These are phyloP conservation scores for Schrankia costaestrigalis DNA, from an alignment of 2,888 invertebrate genomes.

Conservation along the genomic window DNA sequence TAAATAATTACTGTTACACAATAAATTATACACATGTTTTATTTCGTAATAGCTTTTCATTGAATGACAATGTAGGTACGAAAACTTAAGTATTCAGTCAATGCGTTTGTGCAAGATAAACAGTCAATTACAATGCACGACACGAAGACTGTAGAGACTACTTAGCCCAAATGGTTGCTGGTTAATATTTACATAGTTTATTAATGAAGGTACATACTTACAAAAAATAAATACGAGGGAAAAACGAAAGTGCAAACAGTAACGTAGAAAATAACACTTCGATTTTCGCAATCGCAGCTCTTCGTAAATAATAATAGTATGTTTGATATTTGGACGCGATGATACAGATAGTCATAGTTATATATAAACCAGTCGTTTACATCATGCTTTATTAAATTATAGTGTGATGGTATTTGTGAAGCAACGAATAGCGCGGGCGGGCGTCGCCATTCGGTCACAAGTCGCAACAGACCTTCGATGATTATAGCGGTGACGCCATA, in stretches of 20 bases:
- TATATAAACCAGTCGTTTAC: constrained; percentile 39
- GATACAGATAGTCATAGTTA: constrained; percentile 10
- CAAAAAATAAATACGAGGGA: too few relatives aligned
- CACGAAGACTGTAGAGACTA: constrained; percentile 9
- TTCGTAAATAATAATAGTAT: background rate
- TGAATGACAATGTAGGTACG: too few relatives aligned
- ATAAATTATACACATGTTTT: too few relatives aligned
- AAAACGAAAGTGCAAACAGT: too few relatives aligned
- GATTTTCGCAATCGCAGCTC: too few relatives aligned
- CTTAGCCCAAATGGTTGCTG: constrained; percentile 20
- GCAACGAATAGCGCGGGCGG: constrained; percentile 30
- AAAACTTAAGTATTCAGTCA: too few relatives aligned
- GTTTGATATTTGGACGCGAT: background rate
- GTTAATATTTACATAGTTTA: constrained; percentile 10
- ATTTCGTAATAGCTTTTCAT: too few relatives aligned
- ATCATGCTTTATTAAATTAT: constrained; percentile 43
- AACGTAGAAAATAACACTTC: too few relatives aligned
- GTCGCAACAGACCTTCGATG: constrained; percentile 57
- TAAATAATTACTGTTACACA: too few relatives aligned
- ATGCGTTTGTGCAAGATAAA: too few relatives aligned
- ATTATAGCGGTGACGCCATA: constrained; percentile 76
- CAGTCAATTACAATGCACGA: constrained; percentile 22
- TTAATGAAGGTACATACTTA: constrained; percentile 10
- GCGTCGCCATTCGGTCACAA: constrained; percentile 35
- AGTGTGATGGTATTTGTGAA: constrained; percentile 29